A percentile compares a stretch with the other conserved stretches of the same genome.
phyloP scores from a whole-genome alignment of 2,888 invertebrate genomes.

The Amiota mariae region DNA sequence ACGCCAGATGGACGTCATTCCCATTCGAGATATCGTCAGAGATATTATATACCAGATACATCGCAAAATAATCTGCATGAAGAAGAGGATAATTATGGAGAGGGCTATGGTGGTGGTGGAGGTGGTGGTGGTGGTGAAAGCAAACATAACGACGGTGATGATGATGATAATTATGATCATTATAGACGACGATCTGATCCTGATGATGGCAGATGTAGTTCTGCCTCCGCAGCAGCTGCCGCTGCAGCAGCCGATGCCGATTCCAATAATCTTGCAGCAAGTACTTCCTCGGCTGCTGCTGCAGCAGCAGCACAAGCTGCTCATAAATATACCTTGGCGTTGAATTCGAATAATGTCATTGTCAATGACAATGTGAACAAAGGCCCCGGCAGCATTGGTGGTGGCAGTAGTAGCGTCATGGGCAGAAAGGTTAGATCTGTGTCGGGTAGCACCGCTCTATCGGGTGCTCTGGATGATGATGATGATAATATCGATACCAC shows the following conservation, averaged over 20 bases:
- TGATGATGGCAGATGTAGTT: conserved; percentile 9
- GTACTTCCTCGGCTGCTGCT: conserved; percentile 21
- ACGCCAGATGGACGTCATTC: conserved; percentile 64
- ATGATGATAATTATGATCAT: background rate
- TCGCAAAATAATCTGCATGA: conserved; percentile 64
- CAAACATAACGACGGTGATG: conserved; percentile 44
- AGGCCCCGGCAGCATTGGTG: conserved; percentile 23
- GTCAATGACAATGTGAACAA: background rate
- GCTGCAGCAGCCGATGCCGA: conserved; percentile 30
- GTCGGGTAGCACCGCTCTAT: conserved; percentile 22
- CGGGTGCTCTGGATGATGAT: conserved; percentile 56
- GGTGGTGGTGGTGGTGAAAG: conserved; percentile 26
- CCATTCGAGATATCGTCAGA: conserved; percentile 57
- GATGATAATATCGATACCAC: conserved; percentile 69
- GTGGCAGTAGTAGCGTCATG: conserved; percentile 27
- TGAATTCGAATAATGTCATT: background rate
- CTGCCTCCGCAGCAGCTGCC: conserved; percentile 31
- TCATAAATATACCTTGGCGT: conserved; percentile 2
- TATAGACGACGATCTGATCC: background rate
- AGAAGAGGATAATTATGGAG: conserved; percentile 39
- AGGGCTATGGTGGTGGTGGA: conserved; percentile 20
- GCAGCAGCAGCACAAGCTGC: conserved; percentile 29
- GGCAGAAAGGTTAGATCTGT: conserved; percentile 38
- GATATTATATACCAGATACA: conserved; percentile 60
- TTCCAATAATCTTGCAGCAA: conserved; percentile 29